Conservation (phyloP, 2,797 vertebrate genomes). For the Crax fasciolata region DNA sequence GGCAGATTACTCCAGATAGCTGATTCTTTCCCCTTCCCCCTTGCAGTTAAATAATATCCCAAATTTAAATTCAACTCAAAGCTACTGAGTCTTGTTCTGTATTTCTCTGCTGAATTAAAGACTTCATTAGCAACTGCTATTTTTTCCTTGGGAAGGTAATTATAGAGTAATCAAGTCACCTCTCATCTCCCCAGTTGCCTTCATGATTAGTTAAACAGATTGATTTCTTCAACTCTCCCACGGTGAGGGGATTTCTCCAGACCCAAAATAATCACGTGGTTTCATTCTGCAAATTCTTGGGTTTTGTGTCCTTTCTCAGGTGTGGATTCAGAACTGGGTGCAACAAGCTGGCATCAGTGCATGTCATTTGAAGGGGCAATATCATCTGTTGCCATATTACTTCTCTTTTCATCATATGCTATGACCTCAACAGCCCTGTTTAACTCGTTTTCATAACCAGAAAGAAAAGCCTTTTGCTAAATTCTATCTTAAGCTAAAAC, state of each 20-base stretch:
- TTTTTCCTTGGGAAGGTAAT: slow-evolving; percentile 44
- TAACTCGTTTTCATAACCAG: background rate
- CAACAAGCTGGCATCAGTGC: slow-evolving; percentile 6
- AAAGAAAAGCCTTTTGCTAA: background rate
- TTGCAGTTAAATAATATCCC: background rate
- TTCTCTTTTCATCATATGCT: slow-evolving; percentile 4
- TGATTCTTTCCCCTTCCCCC: background rate
- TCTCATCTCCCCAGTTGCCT: background rate
- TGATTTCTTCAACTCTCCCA: slow-evolving; percentile 26
- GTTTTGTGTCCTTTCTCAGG: background rate
- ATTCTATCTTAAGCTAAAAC: background rate
- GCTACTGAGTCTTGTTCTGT: slow-evolving; percentile 21
- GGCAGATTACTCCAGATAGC: slow-evolving; percentile 19
- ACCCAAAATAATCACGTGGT: background rate
- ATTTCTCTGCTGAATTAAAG: slow-evolving; percentile 34
- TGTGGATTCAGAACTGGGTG: slow-evolving; percentile 11
- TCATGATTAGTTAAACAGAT: slow-evolving; percentile 52
- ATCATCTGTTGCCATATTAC: background rate
- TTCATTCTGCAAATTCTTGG: background rate
- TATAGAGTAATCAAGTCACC: slow-evolving; percentile 52
- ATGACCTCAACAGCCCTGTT: background rate
- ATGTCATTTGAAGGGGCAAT: slow-evolving; percentile 23
- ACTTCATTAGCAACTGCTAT: slow-evolving; percentile 16
- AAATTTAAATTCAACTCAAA: slow-evolving; percentile 38
- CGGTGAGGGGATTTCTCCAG: slow-evolving; percentile 11